Percentiles rank a stretch among this genome's conserved stretches.
phyloP scores from a whole-genome alignment of 2,888 invertebrate species.

The Leucophenga maculata region DNA sequence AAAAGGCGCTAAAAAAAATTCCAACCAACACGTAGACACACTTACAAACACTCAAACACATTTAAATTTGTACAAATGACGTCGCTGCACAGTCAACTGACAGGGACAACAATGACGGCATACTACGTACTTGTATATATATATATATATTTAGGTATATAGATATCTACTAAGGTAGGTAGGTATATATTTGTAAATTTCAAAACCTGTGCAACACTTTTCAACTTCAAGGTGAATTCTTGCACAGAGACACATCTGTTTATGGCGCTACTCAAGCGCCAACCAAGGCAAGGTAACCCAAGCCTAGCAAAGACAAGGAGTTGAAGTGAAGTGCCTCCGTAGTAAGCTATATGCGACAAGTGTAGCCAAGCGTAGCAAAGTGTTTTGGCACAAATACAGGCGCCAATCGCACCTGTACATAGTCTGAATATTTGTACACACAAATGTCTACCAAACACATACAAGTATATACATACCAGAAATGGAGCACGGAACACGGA shows the following conservation, averaged over 20 bases:
- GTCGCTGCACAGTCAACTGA: too few relatives aligned
- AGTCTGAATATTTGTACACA: background rate
- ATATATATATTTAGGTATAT: too few relatives aligned
- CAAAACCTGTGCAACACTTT: too few relatives aligned
- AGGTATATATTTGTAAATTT: too few relatives aligned
- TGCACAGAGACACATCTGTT: too few relatives aligned
- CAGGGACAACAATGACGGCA: too few relatives aligned
- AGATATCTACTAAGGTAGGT: too few relatives aligned
- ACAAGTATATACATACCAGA: too few relatives aligned
- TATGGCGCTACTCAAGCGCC: too few relatives aligned
- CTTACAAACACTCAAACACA: background rate
- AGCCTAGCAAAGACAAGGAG: constrained; percentile 5
- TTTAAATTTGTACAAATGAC: too few relatives aligned
- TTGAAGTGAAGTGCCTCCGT: background rate
- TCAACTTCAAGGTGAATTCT: too few relatives aligned
- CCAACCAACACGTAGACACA: background rate
- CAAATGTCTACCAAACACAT: background rate
- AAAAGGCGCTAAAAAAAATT: background rate
- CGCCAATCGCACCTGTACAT: background rate
- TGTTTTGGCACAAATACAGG: background rate
- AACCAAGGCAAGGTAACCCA: constrained; percentile 9
- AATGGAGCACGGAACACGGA: background rate
- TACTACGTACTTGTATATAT: too few relatives aligned
- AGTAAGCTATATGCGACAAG: background rate
- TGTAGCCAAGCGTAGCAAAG: background rate